Evolutionary conservation across 35 echinoderm and acorn worm genomes (phyloP).

Genomic region (Acanthaster planci): DNA sequence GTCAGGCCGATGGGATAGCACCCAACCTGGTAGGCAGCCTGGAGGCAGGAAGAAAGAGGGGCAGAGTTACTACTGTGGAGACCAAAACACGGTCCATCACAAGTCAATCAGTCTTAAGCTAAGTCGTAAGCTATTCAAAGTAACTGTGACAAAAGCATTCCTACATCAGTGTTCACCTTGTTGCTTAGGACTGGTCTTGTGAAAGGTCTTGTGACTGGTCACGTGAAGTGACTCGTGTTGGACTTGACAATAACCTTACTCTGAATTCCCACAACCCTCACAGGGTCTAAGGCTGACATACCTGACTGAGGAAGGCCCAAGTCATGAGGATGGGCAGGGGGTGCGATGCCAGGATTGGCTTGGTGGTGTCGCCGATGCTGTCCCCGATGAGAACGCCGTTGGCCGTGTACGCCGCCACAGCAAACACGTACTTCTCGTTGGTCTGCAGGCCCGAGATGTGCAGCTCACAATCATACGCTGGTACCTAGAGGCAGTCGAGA

Average conservation of each 20-base stretch:
- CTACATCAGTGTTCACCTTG: too few relatives aligned
- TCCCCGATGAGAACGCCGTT: slow-evolving; percentile 84
- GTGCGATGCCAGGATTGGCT: slow-evolving; percentile 84
- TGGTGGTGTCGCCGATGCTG: slow-evolving; percentile 89
- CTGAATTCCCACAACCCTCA: not conserved
- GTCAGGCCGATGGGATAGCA: slow-evolving; percentile 81
- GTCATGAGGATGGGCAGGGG: slow-evolving; percentile 94
- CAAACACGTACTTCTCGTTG: slow-evolving; percentile 98
- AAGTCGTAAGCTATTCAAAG: too few relatives aligned
- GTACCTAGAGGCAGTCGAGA: too few relatives aligned
- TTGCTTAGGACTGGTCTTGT: too few relatives aligned
- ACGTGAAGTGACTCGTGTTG: too few relatives aligned
- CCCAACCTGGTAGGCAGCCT: slow-evolving; percentile 94
- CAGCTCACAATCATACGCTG: slow-evolving; percentile 96
- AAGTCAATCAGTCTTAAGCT: too few relatives aligned
- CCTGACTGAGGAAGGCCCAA: slow-evolving; percentile 98
- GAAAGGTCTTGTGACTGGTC: too few relatives aligned
- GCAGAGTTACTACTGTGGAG: too few relatives aligned
- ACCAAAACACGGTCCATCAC: too few relatives aligned
- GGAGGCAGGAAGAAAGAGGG: not conserved
- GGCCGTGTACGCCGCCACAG: slow-evolving; percentile 93
- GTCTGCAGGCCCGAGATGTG: slow-evolving; percentile 70
- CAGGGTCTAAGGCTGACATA: slow-evolving; percentile 21
- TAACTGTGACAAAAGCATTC: too few relatives aligned
- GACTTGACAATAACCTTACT: too few relatives aligned